Evolutionary conservation across 2,888 invertebrate species (phyloP).

Genomic region (Ennomos erosarius): DNA sequence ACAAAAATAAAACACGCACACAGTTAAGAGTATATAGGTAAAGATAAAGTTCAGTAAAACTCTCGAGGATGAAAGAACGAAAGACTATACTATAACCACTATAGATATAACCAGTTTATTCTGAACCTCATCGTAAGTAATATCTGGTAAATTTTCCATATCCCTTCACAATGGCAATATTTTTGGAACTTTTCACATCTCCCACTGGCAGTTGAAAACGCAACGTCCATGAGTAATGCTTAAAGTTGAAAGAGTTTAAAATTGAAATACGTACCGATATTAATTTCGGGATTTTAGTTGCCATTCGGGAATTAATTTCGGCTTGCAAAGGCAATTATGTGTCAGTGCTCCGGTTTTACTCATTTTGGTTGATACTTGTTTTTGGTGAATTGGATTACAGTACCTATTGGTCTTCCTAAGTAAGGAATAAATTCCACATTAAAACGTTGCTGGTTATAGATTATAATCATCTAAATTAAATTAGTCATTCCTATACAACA

Average conservation of each 20-base stretch:
- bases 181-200: slow-evolving; percentile 59
- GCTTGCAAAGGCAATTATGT: slow-evolving; percentile 10
- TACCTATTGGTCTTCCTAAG: too few species aligned
- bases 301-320: slow-evolving; percentile 53
- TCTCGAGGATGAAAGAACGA: neutral
- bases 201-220: slow-evolving; percentile 60
- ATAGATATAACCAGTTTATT: neutral
- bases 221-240: slow-evolving; percentile 68
- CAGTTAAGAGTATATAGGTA: too few species aligned
- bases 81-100: too few species aligned
- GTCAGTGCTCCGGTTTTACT: slow-evolving; percentile 5
- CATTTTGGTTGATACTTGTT: too few species aligned
- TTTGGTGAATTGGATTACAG: neutral
- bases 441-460: too few species aligned
- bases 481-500: too few species aligned
- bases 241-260: slow-evolving; percentile 76
- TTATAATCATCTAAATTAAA: too few species aligned
- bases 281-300: slow-evolving; percentile 65
- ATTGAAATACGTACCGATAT: slow-evolving; percentile 71
- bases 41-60: too few species aligned
- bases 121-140: slow-evolving; percentile 6
- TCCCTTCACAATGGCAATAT: slow-evolving; percentile 20
- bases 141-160: slow-evolving; percentile 17
- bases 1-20: too few species aligned
- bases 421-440: too few species aligned